Base-by-base conservation (phyloP, 2,797 vertebrate genomes). In the Cyprinella venusta region DNA sequence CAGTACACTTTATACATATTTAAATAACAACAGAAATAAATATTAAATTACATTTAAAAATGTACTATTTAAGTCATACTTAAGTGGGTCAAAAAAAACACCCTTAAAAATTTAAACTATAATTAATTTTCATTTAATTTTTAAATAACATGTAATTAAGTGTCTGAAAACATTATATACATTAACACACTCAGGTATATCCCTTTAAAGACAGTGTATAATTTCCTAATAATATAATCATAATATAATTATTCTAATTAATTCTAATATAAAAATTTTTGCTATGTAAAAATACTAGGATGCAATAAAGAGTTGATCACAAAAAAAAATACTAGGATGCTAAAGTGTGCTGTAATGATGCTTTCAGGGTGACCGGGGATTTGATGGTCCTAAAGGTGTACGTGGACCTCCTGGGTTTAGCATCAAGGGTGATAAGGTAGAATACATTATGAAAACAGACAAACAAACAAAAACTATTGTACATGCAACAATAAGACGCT, bases 351-450 rank as follows among this genome's bases (percentile, higher is more conserved):
- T n/a, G 50, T 63, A 18, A 45, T 15, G 33, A 59, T 24, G 13
- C 18, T 93, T 95, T 86, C 85, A 97, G 97, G 96, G 96, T 81
- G 95, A 96, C 87, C 94, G 95, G 72, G 96, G 96, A 15, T 95
- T 94, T 77, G 88, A 94, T 36, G 96, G 96, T 42, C 91, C 87
- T 61, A 88, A 83, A 81, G 97, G 96, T 76, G 85, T 79, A 48
- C 90, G 87, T 48, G 96, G 96, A 79, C 86, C 76, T 5, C 91
- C 92, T 76, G 96, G 96, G 61, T 15, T 88, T 0, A 92, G 92
- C 26, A 88, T 94, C 76, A 96, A 96, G 94, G 97, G 96, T 71
- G 95, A 96, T 79, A 96, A 96, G 96, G 96, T 97, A 90, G 2
- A 67, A 36, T 56, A 16, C 10, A n/a, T 21, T 48, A 30, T 59